Percentiles rank a stretch among this genome's conserved stretches.
Evolutionary conservation across 2,113 vertebrate genomes (phyloP).

Genomic region (Cyphotilapia sp.): DNA sequence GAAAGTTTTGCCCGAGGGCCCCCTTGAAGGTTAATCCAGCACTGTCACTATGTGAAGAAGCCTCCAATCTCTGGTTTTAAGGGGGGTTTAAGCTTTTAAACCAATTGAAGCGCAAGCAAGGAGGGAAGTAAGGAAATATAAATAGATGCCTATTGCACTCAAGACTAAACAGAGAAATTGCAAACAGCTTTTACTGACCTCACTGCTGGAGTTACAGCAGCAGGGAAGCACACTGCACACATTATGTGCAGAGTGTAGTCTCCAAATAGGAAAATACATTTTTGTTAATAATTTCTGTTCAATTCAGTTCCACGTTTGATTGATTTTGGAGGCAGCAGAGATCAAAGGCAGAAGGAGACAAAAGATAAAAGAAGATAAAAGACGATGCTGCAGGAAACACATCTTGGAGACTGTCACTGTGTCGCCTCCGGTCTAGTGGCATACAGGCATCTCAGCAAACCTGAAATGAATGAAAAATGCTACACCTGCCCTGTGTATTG

Average conservation of each 20-base stretch:
- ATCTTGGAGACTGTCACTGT: conserved; percentile 4
- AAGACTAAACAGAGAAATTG: neutral
- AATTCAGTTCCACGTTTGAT: neutral
- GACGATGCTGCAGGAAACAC: conserved; percentile 15
- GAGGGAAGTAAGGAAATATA: neutral
- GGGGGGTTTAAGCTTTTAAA: neutral
- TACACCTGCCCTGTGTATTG: neutral
- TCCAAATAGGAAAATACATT: neutral
- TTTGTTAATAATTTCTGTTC: neutral
- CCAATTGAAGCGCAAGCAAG: neutral
- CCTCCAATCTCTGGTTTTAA: neutral
- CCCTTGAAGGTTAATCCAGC: neutral
- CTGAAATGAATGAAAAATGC: neutral
- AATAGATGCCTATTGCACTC: neutral
- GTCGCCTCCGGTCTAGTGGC: neutral
- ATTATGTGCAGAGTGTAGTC: neutral
- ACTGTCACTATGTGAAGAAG: neutral
- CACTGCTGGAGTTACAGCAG: neutral
- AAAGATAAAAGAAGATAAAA: conserved; percentile 48
- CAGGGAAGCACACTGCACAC: neutral
- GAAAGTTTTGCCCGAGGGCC: neutral
- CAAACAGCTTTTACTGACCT: neutral
- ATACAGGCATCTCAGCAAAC: neutral
- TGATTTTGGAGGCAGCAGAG: neutral
- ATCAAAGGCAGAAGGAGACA: conserved; percentile 48